Base-by-base conservation (phyloP, 2,113 vertebrate genomes). In the Lynx canadensis region DNA sequence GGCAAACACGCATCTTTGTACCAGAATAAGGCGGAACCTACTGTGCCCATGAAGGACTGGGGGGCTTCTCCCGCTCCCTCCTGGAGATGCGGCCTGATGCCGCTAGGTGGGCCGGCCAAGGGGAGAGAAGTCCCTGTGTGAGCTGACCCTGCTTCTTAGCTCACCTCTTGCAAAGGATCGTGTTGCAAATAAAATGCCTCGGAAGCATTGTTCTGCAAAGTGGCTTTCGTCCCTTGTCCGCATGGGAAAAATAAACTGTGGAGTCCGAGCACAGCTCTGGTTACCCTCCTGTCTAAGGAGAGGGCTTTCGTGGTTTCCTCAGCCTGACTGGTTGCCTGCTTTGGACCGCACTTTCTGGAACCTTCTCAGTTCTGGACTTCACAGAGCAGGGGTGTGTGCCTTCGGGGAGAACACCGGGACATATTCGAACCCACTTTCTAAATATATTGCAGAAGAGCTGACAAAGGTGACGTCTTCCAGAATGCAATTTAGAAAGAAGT, bases 331-430 rank as follows among this genome's bases (percentile, higher is more conserved):
- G 29, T 55, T 52, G 52, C 38, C 27, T 48, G 80, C 0, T 0
- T 57, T 60, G 38, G 38, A 63, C 48, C 31, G 27, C 8, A 89
- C 29, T 82, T 93, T 65, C 60, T 85, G 41, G 69, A 89, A 83
- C 38, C 9, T 41, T 97, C 85, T 90, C 63, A 52, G 25, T 79
- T 74, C 52, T 33, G 45, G 82, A 66, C 31, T 93, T 93, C 78
- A 68, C 36, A 68, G 12, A 57, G 23, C 50, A 60, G 27, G 36
- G 7, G 38, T 33, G 80, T 12, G 57, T 55, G 36, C 41, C 36
- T 82, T 73, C 16, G 33, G 91, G 41, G 48, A 81, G 82, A 93
- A 81, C 1, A 23, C 7, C 71, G 13, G 15, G 13, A 38, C 27
- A n/a, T 63, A 74, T 69, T 76, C 69, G 52, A 85, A 63, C 11